Percentiles rank a stretch among this genome's conserved stretches.
Conservation (phyloP, 2,797 vertebrate genomes). For the Premnoplex brunnescens region DNA sequence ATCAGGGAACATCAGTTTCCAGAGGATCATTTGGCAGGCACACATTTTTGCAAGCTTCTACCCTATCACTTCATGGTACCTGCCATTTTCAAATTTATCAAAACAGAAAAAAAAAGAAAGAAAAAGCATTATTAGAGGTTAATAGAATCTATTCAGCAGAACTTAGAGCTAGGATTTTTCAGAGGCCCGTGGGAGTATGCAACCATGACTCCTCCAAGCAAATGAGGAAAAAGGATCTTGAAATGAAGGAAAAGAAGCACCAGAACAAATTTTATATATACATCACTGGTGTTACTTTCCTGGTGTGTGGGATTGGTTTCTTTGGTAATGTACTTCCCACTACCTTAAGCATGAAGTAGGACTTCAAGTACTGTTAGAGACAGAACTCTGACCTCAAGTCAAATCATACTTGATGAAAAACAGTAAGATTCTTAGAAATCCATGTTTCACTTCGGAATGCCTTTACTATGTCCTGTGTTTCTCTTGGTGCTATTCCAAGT, state of each 20-base stretch:
- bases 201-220: not conserved
- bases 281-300: not conserved
- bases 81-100: not conserved
- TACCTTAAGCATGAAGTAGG: not conserved
- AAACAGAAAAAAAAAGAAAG: not conserved
- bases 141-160: not conserved
- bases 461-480: fast-evolving
- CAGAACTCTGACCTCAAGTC: not conserved
- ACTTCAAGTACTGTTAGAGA: not conserved
- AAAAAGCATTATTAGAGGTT: not conserved
- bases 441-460: not conserved
- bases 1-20: not conserved
- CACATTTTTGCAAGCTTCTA: not conserved
- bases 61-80: not conserved
- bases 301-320: not conserved
- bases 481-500: not conserved
- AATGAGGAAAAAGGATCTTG: not conserved
- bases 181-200: not conserved
- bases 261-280: not conserved
- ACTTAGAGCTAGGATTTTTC: not conserved
- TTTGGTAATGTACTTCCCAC: not conserved
- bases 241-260: not conserved
- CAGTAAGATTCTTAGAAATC: not conserved
- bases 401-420: not conserved
- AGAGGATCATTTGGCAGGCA: not conserved